A percentile compares a stretch with the other conserved stretches of the same genome.
Evolutionary conservation across 1,140 invertebrate species (phyloP).

Genomic region (Adelges cooleyi): DNA sequence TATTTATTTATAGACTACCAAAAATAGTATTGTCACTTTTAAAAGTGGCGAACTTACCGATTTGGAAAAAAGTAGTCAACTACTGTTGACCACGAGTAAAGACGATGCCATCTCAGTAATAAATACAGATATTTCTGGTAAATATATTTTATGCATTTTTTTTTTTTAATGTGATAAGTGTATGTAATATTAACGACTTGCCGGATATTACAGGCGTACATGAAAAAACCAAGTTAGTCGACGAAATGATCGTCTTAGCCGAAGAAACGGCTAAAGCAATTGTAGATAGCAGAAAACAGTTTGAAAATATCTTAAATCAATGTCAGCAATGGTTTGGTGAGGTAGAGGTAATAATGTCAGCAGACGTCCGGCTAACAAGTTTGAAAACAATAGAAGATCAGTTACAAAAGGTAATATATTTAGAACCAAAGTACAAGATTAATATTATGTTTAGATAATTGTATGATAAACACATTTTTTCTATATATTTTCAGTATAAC

Average conservation of each 20-base stretch:
- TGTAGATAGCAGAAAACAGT: slow-evolving; percentile 54
- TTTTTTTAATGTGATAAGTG: no score
- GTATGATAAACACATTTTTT: neutral
- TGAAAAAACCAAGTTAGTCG: neutral
- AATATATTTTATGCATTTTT: neutral
- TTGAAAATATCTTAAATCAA: slow-evolving; percentile 67
- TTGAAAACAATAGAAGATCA: slow-evolving; percentile 74
- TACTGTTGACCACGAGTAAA: neutral
- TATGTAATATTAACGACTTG: no score
- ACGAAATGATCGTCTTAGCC: slow-evolving; percentile 38
- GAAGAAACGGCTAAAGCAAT: slow-evolving; percentile 51
- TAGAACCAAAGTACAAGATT: neutral
- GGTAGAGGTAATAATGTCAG: slow-evolving; percentile 69
- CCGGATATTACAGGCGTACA: neutral
- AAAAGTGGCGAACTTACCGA: slow-evolving; percentile 8
- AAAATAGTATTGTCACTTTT: slow-evolving; percentile 7
- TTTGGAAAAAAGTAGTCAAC: slow-evolving; percentile 17
- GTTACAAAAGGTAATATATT: slow-evolving; percentile 49
- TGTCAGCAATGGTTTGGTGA: slow-evolving; percentile 76
- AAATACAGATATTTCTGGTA: neutral
- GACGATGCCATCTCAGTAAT: neutral
- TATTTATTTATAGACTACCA: neutral
- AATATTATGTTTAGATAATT: neutral
- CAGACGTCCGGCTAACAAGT: slow-evolving; percentile 62
- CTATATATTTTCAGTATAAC: slow-evolving; percentile 47